Conservation (phyloP, 2,113 vertebrate genomes). For the Bostrychus sinensis region DNA sequence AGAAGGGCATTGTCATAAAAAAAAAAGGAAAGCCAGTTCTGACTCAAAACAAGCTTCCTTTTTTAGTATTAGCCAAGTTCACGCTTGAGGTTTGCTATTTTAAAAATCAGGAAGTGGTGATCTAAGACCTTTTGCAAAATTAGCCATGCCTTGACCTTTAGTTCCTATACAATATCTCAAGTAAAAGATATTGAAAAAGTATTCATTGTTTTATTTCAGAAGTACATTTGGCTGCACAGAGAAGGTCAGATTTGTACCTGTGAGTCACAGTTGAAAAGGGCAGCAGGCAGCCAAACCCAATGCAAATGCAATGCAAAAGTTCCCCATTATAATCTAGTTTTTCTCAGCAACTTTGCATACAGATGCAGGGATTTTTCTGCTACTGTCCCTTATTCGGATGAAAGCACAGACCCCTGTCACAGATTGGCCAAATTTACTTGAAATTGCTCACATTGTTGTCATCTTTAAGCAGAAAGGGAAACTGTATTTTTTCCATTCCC, state of each 20-base stretch:
- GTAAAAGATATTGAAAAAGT: background rate
- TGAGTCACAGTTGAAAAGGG: background rate
- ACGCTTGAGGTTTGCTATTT: too few relatives aligned
- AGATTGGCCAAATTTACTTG: too few relatives aligned
- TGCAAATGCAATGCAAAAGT: slow-evolving; percentile 2
- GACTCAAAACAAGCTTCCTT: too few relatives aligned
- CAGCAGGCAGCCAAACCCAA: background rate
- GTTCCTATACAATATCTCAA: background rate
- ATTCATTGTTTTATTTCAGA: background rate
- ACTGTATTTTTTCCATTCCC: slow-evolving; percentile 61
- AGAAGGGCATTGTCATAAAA: too few relatives aligned
- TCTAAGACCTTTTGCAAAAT: too few relatives aligned
- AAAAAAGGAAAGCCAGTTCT: too few relatives aligned
- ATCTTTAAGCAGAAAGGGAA: background rate
- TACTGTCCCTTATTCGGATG: too few relatives aligned
- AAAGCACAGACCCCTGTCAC: too few relatives aligned
- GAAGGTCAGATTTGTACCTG: background rate
- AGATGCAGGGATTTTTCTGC: too few relatives aligned
- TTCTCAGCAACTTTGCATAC: background rate
- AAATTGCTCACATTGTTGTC: too few relatives aligned
- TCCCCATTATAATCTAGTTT: background rate
- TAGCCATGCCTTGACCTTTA: background rate
- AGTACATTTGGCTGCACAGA: background rate
- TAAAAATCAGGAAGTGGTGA: background rate
- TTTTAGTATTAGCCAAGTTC: too few relatives aligned